Evolutionary conservation across 1,140 invertebrate species (phyloP), one percentile per base, ranked within the genome.

Genomic region (Leguminivora glycinivorella): DNA sequence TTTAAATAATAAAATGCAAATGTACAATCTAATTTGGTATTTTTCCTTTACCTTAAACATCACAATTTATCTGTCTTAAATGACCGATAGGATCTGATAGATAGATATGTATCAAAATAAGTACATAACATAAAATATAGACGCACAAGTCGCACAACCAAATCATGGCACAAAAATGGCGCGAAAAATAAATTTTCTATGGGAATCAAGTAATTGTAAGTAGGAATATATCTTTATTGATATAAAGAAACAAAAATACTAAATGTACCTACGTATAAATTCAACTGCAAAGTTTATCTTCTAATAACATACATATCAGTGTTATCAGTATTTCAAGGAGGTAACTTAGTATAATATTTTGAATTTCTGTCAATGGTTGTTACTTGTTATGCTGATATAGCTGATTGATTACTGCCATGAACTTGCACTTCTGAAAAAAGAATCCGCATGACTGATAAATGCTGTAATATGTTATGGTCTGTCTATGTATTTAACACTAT

Each of bases 351-450:
- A n/a, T n/a, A 14, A 43, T 43, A 38, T 38, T 10, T 38, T 38
- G 26, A 29, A 29, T 29, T 29, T 17, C 26, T 63, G 25, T 34
- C 58, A 34, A 63, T 63, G 22, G 56, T 63, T 31, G 25, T 63
- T 63, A 63, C 19, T n/a, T n/a, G n/a, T n/a, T n/a, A n/a, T n/a
- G n/a, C n/a, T n/a, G n/a, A n/a, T n/a, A n/a, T n/a, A n/a, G n/a
- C 6, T 63, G 58, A 63, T 34, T 34, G 26, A 52, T 52, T 7
- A 52, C 43, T 22, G 19, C 47, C 17, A 22, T 52, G 19, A 52
- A 52, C 47, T 22, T 52, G 19, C 5, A 52, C 19, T 52, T 22
- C 6, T 52, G 17, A 22, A 52, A 52, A 22, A 52, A n/a, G n/a
- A 43, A 14, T 43, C 14, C 3, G 3, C 2, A 0, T 38, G 34